Evolutionary conservation across 2,888 invertebrate species (phyloP).

Genomic region (Clepsis dumicolana): DNA sequence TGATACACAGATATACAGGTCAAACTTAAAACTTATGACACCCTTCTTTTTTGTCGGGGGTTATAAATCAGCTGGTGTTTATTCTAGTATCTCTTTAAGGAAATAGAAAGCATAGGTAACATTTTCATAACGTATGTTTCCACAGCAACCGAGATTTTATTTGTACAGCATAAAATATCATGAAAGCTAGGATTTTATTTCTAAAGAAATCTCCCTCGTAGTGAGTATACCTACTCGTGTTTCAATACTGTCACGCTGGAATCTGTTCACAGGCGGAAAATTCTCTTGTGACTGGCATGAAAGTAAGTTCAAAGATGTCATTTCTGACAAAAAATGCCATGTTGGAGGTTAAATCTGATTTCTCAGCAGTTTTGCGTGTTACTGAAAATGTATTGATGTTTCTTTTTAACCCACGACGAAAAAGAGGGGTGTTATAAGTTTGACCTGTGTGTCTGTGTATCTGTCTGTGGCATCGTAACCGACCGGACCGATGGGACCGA

Average conservation of each 20-base stretch:
- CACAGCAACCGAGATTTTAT: neutral
- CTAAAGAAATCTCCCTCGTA: neutral
- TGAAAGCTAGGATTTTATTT: neutral
- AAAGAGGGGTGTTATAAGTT: too few relatives aligned
- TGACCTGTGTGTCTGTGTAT: too few relatives aligned
- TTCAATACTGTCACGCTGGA: neutral
- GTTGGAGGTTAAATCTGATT: neutral
- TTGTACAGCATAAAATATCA: neutral
- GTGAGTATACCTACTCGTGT: neutral
- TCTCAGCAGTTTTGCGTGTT: neutral
- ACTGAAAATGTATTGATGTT: neutral
- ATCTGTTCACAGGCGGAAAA: neutral
- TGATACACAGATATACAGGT: too few relatives aligned
- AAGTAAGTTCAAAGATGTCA: neutral
- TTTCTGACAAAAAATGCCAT: neutral
- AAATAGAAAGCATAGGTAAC: too few relatives aligned
- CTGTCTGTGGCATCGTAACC: too few relatives aligned
- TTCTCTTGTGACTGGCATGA: neutral
- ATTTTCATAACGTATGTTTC: too few relatives aligned
- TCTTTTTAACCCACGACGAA: too few relatives aligned
- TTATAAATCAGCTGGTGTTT: too few relatives aligned
- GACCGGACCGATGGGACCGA: too few relatives aligned
- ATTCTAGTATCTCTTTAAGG: too few relatives aligned
- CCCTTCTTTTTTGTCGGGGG: too few relatives aligned
- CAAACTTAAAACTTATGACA: too few relatives aligned